Percentiles rank a stretch among this genome's conserved stretches.
Conservation (phyloP, 2,113 vertebrate genomes). For the Ammodytes marinus region DNA sequence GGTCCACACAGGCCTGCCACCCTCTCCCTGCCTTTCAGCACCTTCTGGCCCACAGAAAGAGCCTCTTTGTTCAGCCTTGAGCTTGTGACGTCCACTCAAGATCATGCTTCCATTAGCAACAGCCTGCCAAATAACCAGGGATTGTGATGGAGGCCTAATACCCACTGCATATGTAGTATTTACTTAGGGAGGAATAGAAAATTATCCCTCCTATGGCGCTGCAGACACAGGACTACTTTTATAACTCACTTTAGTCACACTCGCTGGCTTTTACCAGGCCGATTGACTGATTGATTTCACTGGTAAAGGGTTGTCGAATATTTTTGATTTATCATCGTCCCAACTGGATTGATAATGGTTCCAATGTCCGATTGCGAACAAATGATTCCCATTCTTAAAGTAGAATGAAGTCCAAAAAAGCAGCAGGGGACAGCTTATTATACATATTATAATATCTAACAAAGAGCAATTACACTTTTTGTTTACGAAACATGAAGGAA, state of each 20-base stretch:
- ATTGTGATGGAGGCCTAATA: conserved; percentile 83
- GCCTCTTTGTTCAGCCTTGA: conserved; percentile 79
- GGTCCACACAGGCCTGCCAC: conserved; percentile 74
- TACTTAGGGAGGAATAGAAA: conserved; percentile 80
- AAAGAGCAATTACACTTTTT: too few species aligned
- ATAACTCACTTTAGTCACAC: conserved; percentile 66
- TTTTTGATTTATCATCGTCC: conserved; percentile 20
- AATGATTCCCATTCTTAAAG: background rate
- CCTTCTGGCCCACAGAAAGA: conserved; percentile 82
- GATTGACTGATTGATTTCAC: conserved; percentile 71
- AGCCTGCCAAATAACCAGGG: conserved; percentile 81
- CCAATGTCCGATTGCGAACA: background rate
- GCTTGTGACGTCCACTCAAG: conserved; percentile 79
- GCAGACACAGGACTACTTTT: conserved; percentile 76
- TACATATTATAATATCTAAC: too few species aligned
- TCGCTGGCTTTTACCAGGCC: conserved; percentile 50
- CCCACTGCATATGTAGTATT: conserved; percentile 79
- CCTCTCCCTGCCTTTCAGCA: conserved; percentile 82
- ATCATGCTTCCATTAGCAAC: conserved; percentile 80
- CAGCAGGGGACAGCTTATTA: too few species aligned
- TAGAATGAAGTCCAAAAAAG: background rate
- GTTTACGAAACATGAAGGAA: too few species aligned
- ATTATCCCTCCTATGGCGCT: conserved; percentile 61
- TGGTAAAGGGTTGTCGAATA: conserved; percentile 4
- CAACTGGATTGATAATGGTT: background rate